Base-by-base conservation (phyloP, 2,113 vertebrate genomes). In the Peromyscus leucopus region DNA sequence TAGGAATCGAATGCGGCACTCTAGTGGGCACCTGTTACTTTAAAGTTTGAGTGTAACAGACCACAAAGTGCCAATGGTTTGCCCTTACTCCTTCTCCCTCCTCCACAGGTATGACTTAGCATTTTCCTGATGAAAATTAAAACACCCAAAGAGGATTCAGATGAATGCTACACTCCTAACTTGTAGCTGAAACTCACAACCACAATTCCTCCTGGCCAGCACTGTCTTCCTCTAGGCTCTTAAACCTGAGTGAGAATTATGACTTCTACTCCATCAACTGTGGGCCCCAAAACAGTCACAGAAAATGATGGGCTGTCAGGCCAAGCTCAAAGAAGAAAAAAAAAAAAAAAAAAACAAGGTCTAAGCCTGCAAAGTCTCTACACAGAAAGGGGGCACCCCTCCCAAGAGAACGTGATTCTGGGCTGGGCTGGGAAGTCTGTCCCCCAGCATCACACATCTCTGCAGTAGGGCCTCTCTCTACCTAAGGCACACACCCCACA, bases 371-470 rank as follows among this genome's bases (percentile, higher is more conserved):
- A 67, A 63, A 79, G 61, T 10, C 42, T 69, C 42, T 13, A 5
- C 95, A 39, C 96, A 63, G 63, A 72, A 92, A 88, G 88, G 76
- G 2, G 51, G 91, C n/a, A 0, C 67, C 13, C 91, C 94, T 96
- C 95, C 92, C 82, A 19, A 22, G n/a, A 83, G 89, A 93, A 90
- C 51, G 67, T 61, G 94, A 90, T 6, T 93, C 96, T 94, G 95
- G 86, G 96, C 95, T 96, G 95, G 96, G 89, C 96, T 96, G 95
- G 88, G 95, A 90, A 97, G 95, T 95, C 96, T 96, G 89, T 31
- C 74, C 94, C 7, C 96, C 94, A 89, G 5, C 69, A 88, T 87
- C 95, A 72, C 94, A 72, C 84, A 74, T 97, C 94, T 97, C 97
- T 86, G 67, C 96, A 78, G 92, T 92, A 89, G 82, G 97, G 95